Evolutionary conservation across 2,888 invertebrate genomes (phyloP).

Genomic region (Quadriops clusia): DNA sequence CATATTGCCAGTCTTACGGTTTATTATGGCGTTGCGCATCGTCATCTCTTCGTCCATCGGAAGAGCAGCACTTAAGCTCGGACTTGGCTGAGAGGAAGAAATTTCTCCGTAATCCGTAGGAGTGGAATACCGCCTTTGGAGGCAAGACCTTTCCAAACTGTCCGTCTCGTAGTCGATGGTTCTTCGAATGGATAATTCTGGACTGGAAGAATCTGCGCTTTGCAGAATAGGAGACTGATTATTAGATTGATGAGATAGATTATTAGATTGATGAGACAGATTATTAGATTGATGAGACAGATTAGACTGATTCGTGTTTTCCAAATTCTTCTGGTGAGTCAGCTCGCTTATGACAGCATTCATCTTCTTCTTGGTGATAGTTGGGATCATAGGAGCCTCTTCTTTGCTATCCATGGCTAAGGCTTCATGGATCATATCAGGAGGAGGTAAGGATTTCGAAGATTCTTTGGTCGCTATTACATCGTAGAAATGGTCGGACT

Average conservation of each 20-base stretch:
- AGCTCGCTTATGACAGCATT: constrained; percentile 49
- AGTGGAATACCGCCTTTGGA: constrained; percentile 42
- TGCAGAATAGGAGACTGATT: constrained; percentile 7
- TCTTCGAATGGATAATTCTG: constrained; percentile 4
- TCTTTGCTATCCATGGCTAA: constrained; percentile 40
- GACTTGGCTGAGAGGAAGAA: constrained; percentile 59
- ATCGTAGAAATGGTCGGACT: constrained; percentile 7
- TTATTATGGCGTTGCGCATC: constrained; percentile 64
- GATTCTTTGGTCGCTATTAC: constrained; percentile 4
- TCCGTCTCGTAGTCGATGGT: constrained; percentile 56
- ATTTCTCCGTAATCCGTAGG: constrained; percentile 53
- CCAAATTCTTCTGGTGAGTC: constrained; percentile 13
- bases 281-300: not conserved
- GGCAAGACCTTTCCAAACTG: constrained; percentile 53
- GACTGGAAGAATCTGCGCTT: constrained; percentile 12
- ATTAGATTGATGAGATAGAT: too few species aligned
- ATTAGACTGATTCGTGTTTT: constrained; percentile 6
- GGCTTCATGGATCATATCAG: constrained; percentile 57
- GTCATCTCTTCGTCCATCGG: constrained; percentile 73
- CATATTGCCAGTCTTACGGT: constrained; percentile 45
- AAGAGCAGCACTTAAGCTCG: constrained; percentile 58
- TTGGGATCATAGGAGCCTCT: constrained; percentile 34
- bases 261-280: too few species aligned
- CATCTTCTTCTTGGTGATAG: constrained; percentile 48
- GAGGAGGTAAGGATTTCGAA: constrained; percentile 27